Evolutionary conservation across 1,140 invertebrate genomes (phyloP), one percentile per base, ranked within the genome.

Genomic region (Stegodyphus mimosarum): DNA sequence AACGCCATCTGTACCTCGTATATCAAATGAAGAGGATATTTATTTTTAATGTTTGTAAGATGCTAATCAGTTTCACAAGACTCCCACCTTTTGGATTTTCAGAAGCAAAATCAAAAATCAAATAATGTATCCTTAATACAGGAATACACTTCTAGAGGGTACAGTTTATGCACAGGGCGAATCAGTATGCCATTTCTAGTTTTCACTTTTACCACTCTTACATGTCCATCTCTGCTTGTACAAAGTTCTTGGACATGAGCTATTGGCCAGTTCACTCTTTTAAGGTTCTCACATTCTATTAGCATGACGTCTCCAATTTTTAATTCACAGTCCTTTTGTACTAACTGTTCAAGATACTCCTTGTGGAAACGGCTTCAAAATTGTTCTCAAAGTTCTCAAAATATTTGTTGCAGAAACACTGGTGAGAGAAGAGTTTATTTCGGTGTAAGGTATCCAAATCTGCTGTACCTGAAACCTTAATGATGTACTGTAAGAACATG

Each of bases 101-200:
- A 33, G 66, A 7, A 9, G n/a, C 7, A 67, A 67, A 67, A 67
- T 67, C 66, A 67, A 67, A 67, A 17, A 17, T 33, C 15, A 17
- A 67, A 17, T 67, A 7, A 67, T 33, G 15, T 67, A 17, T n/a
- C 7, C 15, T 17, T 6, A 17, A 17, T 17, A 67, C 66, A 67
- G 18, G 71, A 73, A 53, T 6, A 50, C 7, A 73, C 13, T 60
- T 87, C 88, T 67, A 88, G 49, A 0, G 72, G 48, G 18, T 87
- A 88, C 53, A 89, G 48, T 70, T 88, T 88, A 1, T 71, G 69
- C 11, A 89, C 64, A 73, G 88, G 88, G 60, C 88, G 33, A 18
- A 87, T 88, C 15, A 89, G 70, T 10, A 75, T 48, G 53, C 87
- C 85, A 75, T 81, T 87, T 81, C 64, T 67, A 15, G 88, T 88